Conservation (phyloP, 2,888 invertebrate species). For the Coelogynopora nodosa region DNA sequence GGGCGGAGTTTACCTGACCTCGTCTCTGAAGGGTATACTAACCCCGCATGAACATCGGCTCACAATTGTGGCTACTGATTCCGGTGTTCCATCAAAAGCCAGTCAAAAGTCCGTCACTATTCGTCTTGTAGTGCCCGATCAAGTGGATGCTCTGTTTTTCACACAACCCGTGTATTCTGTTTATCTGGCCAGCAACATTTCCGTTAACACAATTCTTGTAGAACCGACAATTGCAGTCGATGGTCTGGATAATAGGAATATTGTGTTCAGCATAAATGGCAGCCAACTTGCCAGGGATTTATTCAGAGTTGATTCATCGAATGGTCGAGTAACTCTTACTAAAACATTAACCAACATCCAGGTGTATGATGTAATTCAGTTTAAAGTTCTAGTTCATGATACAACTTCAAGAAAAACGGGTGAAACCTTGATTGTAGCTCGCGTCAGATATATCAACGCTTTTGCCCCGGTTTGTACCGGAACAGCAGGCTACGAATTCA, state of each 20-base stretch:
- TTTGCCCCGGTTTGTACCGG: neutral
- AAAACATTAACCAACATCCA: neutral
- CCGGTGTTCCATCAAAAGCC: neutral
- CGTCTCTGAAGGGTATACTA: neutral
- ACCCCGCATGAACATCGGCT: neutral
- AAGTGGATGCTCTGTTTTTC: neutral
- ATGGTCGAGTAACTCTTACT: neutral
- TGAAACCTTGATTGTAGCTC: neutral
- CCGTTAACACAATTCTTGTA: neutral
- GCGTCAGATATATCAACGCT: slow-evolving; percentile 2
- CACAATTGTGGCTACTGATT: neutral
- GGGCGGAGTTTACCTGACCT: neutral
- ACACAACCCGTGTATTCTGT: neutral
- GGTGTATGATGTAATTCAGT: neutral
- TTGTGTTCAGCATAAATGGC: neutral
- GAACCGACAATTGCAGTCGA: neutral
- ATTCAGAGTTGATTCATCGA: neutral
- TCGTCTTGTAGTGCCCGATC: neutral
- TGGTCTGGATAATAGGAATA: neutral
- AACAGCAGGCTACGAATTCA: neutral
- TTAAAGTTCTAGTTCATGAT: neutral
- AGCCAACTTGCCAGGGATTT: neutral
- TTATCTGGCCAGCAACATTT: neutral
- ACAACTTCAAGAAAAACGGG: neutral
- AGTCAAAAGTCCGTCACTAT: neutral